Evolutionary conservation across 2,888 invertebrate genomes (phyloP).

Genomic region (Brenthis daphne): DNA sequence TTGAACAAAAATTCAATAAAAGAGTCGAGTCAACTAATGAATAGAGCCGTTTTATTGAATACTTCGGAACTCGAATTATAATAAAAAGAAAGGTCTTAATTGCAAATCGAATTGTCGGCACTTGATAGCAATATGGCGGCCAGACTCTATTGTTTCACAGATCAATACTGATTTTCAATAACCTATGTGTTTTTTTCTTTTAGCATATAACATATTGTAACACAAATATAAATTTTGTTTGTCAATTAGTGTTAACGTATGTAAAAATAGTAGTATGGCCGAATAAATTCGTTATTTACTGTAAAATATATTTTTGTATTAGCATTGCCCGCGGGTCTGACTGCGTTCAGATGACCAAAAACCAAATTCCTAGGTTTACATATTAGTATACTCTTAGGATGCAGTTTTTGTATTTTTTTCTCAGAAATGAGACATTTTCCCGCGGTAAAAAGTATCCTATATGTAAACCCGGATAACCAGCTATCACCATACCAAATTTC

Average conservation of each 20-base stretch:
- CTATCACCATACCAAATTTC: too few relatives aligned
- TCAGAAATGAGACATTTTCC: too few relatives aligned
- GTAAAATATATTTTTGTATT: too few relatives aligned
- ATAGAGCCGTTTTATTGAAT: slow-evolving; percentile 26
- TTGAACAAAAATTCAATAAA: slow-evolving; percentile 21
- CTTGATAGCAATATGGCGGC: slow-evolving; percentile 30
- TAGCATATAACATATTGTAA: background rate
- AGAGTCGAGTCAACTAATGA: slow-evolving; percentile 24
- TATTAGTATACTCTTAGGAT: too few relatives aligned
- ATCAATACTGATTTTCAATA: slow-evolving; percentile 32
- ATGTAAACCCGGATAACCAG: too few relatives aligned
- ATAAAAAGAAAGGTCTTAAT: slow-evolving; percentile 32
- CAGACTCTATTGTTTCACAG: slow-evolving; percentile 35
- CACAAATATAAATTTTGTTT: background rate
- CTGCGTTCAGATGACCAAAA: too few relatives aligned
- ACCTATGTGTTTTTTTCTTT: slow-evolving; percentile 11
- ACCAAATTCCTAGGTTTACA: too few relatives aligned
- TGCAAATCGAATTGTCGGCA: slow-evolving; percentile 34
- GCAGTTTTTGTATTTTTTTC: too few relatives aligned
- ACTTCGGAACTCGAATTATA: slow-evolving; percentile 25
- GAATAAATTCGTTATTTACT: background rate
- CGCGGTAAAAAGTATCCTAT: too few relatives aligned
- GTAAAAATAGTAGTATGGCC: background rate
- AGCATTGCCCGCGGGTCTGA: too few relatives aligned
- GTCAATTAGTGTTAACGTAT: slow-evolving; percentile 1